phyloP scores from a whole-genome alignment of 1,140 invertebrate genomes.

The Drosophila carrolli region DNA sequence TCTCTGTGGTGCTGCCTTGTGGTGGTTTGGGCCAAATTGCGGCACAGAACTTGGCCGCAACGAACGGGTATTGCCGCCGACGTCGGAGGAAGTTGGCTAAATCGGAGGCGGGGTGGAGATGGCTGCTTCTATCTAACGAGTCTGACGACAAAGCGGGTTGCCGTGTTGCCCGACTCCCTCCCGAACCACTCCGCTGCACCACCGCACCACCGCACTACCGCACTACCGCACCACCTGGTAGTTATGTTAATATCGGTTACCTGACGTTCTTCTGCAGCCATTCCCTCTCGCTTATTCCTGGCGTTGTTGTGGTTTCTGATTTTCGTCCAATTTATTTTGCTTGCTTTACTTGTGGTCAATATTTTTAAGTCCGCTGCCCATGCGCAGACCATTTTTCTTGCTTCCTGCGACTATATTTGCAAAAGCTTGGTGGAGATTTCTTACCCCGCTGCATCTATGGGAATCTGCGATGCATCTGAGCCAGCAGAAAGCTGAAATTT shows the following conservation, averaged over 20 bases:
- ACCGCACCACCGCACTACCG: slow-evolving; percentile 27
- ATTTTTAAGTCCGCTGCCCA: slow-evolving; percentile 40
- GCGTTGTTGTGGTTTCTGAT: slow-evolving; percentile 32
- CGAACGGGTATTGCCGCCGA: slow-evolving; percentile 47
- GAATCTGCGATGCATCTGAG: slow-evolving; percentile 39
- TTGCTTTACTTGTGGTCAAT: slow-evolving; percentile 47
- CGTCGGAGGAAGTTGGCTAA: slow-evolving; percentile 40
- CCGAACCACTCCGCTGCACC: slow-evolving; percentile 3
- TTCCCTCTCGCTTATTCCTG: slow-evolving; percentile 28
- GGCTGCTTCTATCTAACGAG: slow-evolving; percentile 71
- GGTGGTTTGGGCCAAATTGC: slow-evolving; percentile 61
- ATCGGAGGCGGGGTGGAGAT: slow-evolving; percentile 34
- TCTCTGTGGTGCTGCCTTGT: slow-evolving; percentile 58
- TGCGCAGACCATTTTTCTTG: slow-evolving; percentile 43
- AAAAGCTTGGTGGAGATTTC: slow-evolving; percentile 1
- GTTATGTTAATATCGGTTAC: slow-evolving; percentile 76
- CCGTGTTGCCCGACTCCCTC: slow-evolving; percentile 40
- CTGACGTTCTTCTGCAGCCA: slow-evolving; percentile 37
- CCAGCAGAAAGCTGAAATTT: slow-evolving; percentile 36
- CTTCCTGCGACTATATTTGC: slow-evolving; percentile 44
- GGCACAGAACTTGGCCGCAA: slow-evolving; percentile 75
- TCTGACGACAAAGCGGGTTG: slow-evolving; percentile 69
- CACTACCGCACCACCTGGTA: slow-evolving; percentile 45
- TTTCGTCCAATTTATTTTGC: slow-evolving; percentile 56
- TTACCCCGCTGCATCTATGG: slow-evolving; percentile 17